Evolutionary conservation across 2,113 vertebrate species (phyloP).

Genomic region (Oreotrochilus melanogaster): DNA sequence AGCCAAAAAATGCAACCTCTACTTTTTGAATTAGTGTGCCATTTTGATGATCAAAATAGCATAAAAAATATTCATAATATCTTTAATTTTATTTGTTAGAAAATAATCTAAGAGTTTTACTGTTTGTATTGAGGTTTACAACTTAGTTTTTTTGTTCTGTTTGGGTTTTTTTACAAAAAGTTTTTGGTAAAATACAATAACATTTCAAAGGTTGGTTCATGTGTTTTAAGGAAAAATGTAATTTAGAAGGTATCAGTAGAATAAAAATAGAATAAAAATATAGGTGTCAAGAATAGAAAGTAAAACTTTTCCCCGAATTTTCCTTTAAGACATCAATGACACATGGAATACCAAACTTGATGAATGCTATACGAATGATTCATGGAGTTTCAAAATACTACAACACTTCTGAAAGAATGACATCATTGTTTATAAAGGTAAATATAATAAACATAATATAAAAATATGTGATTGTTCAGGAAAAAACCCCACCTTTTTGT

Average conservation of each 20-base stretch:
- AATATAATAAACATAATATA: background rate
- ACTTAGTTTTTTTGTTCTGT: background rate
- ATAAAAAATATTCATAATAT: background rate
- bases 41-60: background rate
- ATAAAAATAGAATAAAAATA: background rate
- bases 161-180: background rate
- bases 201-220: background rate
- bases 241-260: background rate
- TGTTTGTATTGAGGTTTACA: background rate
- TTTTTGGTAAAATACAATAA: background rate
- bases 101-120: background rate
- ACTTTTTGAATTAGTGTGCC: background rate
- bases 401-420: conserved; percentile 85
- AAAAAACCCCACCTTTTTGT: background rate
- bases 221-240: background rate
- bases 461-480: background rate
- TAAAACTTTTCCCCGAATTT: background rate
- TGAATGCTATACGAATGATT: conserved; percentile 84
- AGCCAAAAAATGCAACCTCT: background rate
- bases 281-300: background rate
- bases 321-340: conserved; percentile 82
- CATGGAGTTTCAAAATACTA: conserved; percentile 83
- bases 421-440: conserved; percentile 86
- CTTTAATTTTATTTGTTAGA: background rate
- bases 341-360: conserved; percentile 82